Conservation (phyloP, 2,797 vertebrate genomes). For the Sebastes iracundus region DNA sequence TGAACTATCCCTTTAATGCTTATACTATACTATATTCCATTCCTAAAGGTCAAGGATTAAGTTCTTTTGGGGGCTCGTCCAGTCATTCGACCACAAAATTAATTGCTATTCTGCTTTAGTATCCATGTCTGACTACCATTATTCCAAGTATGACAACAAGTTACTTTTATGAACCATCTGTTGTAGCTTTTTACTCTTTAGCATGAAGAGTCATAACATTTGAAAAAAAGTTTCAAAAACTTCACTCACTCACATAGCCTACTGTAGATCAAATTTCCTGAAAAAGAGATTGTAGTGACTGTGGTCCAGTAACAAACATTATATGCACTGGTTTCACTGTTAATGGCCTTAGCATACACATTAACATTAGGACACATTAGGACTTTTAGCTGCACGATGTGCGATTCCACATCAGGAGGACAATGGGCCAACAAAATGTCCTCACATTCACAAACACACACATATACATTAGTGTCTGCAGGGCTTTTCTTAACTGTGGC, state of each 20-base stretch:
- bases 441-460: slow-evolving; percentile 16
- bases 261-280: too few species aligned
- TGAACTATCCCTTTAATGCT: background rate
- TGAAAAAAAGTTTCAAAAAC: too few species aligned
- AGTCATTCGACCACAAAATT: background rate
- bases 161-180: too few species aligned
- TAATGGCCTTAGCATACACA: background rate
- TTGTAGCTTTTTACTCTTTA: too few species aligned
- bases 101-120: background rate
- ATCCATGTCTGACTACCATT: too few species aligned
- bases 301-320: too few species aligned
- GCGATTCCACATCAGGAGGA: background rate
- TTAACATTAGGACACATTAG: background rate
- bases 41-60: background rate
- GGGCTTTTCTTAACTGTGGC: slow-evolving; percentile 45
- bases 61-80: background rate
- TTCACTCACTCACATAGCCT: too few species aligned
- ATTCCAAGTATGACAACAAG: too few species aligned
- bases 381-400: background rate
- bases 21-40: background rate
- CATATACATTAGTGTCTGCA: slow-evolving; percentile 48
- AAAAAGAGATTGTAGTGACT: too few species aligned
- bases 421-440: background rate
- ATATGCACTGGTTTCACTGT: too few species aligned
- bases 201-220: too few species aligned